Conservation (phyloP, 1,140 invertebrate genomes). For the Whitmania pigra region DNA sequence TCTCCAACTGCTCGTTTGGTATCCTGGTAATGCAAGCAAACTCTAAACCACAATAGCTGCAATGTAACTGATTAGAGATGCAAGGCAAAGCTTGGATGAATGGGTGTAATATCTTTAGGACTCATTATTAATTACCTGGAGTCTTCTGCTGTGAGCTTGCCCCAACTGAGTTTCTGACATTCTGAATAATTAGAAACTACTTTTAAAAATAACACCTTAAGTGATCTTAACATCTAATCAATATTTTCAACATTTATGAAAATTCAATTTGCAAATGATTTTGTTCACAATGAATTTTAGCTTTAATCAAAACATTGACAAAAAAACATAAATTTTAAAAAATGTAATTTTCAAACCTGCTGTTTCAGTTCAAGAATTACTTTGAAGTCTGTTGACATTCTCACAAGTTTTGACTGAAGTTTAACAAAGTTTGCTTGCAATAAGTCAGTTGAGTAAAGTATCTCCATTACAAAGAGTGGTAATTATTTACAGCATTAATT, state of each 20-base stretch:
- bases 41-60: too few species aligned
- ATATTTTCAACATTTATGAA: neutral
- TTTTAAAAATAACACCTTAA: neutral
- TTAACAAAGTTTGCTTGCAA: slow-evolving; percentile 36
- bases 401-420: slow-evolving; percentile 87
- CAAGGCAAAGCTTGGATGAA: too few species aligned
- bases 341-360: neutral
- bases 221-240: neutral
- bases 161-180: too few species aligned
- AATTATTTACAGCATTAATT: neutral
- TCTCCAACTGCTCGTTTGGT: too few species aligned
- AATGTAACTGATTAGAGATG: too few species aligned
- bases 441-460: neutral
- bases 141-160: too few species aligned
- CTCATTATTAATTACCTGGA: too few species aligned
- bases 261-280: neutral
- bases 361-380: slow-evolving; percentile 66
- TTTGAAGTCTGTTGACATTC: slow-evolving; percentile 93
- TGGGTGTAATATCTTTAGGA: too few species aligned
- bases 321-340: neutral
- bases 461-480: neutral
- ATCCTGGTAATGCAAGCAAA: too few species aligned
- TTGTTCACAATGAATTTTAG: neutral
- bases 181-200: too few species aligned
- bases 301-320: neutral